Base-by-base conservation (phyloP, 2,797 vertebrate genomes). In the Delichon dasypus region DNA sequence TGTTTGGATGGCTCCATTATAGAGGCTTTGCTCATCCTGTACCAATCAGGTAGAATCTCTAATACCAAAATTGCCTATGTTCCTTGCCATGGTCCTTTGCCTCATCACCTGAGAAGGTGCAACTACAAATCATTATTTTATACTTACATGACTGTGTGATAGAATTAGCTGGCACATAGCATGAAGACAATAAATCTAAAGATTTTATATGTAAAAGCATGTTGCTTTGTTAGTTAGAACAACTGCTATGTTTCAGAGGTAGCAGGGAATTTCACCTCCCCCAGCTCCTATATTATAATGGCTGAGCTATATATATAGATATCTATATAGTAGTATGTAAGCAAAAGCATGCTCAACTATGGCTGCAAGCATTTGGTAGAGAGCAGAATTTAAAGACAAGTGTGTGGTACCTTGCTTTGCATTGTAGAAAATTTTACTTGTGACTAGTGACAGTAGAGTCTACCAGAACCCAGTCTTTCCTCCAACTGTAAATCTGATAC, bases 101-200 rank as follows among this genome's bases (percentile, higher is more conserved):
- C 55, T 94, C 62, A 60, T 94, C 71, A 86, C 77, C 51, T 76
- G 93, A 93, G 72, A 93, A 95, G 72, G 73, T 95, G 74, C 34
- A 81, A 95, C 71, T 93, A 74, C 70, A 96, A 95, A 67, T 71
- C 1, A 4, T 95, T 85, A 71, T 72, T 95, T 94, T 71, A 20
- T 82, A 57, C 77, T 92, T 93, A 83, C 10, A 45, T 30, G 17
- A 67, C 40, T 92, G 78, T 61, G 72, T 42, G 89, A 83, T 89
- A 64, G 57, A 91, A 79, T 90, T 87, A 87, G 58, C 48, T 97
- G 95, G 89, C 76, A 78, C 20, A 20, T 10, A 45, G n/a, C 74
- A 65, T 32, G 73, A 57, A 88, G 79, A 34, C 45, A 92, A 78
- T 94, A 93, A 90, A 96, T 88, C 80, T 42, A 48, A 95, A 81